Evolutionary conservation across 1,140 invertebrate species (phyloP), one percentile per base, ranked within the genome.

Genomic region (Laupala kohalensis): DNA sequence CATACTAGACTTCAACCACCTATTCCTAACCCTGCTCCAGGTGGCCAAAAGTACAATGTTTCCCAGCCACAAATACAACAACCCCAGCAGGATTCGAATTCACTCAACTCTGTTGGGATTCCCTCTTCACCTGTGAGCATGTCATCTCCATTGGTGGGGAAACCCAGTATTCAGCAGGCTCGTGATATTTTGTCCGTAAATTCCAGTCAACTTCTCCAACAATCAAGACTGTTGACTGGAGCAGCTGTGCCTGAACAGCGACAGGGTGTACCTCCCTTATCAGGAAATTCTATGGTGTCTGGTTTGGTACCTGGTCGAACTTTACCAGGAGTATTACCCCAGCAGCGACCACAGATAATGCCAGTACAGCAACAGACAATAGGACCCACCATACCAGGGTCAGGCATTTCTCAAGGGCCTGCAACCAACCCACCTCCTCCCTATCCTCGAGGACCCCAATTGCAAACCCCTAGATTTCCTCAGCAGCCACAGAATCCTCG

Each of bases 401-500:
- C 37, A 13, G 19, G 37, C 37, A 9, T 53, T 53, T 53, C 37
- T 13, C 37, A 53, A 53, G 37, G 37, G 37, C 70, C 73, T 29
- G 27, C 67, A 26, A 5, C 67, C 5, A 68, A 26, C 5, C 65
- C 65, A 66, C 24, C 65, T 27, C 67, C 67, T 68, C 24, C 67
- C 6, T 68, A 26, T 29, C 67, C 67, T 13, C 67, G 29, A 66
- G 72, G 37, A 53, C 37, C 37, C 19, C 37, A 53, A 19, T 53
- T 53, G 37, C 37, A 53, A 19, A 9, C 37, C 24, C n/a, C 30
- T 2, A 23, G 24, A n/a, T 67, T 68, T 25, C 12, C 26, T 5
- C 65, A 29, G 64, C 71, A 72, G 37, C 69, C 73, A 30, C 73
- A 67, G 53, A 25, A 37, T n/a, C 64, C 2, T 1, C 64, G 26